phyloP scores from a whole-genome alignment of 1,140 invertebrate genomes.

The Grapholita molesta region DNA sequence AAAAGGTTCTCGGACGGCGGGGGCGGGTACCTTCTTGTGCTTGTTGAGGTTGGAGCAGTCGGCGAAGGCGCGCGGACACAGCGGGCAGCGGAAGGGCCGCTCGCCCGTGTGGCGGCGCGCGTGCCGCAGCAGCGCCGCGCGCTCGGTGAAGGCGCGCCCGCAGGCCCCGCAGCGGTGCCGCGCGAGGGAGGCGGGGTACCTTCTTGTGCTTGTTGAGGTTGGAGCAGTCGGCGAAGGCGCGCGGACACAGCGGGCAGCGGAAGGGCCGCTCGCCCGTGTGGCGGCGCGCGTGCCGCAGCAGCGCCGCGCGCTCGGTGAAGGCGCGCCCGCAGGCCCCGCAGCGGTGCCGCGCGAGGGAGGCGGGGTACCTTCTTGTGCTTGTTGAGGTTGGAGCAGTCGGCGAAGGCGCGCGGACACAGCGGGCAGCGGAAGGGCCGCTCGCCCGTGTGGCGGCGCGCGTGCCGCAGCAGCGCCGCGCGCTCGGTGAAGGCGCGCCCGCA shows the following conservation, averaged over 20 bases:
- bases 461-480: constrained; percentile 75
- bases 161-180: no score
- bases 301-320: constrained; percentile 84
- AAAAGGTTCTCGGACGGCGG: no score
- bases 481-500: constrained; percentile 76
- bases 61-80: no score
- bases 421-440: constrained; percentile 82
- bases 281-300: constrained; percentile 81
- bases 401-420: constrained; percentile 88
- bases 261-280: constrained; percentile 90
- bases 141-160: constrained; percentile 67
- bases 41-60: constrained; percentile 83
- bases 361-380: constrained; percentile 81
- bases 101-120: constrained; percentile 47
- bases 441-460: constrained; percentile 53
- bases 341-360: constrained; percentile 77
- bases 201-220: constrained; percentile 84
- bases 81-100: constrained; percentile 82
- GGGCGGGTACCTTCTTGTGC: no score
- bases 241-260: constrained; percentile 85
- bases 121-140: constrained; percentile 77
- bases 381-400: constrained; percentile 82
- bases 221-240: constrained; percentile 84
- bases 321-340: constrained; percentile 79
- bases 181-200: no score